A percentile compares a stretch with the other conserved stretches of the same genome.
These are phyloP conservation scores for Psilopsiagon aurifrons DNA, from an alignment of 2,113 vertebrate species.

Conservation along the genomic window DNA sequence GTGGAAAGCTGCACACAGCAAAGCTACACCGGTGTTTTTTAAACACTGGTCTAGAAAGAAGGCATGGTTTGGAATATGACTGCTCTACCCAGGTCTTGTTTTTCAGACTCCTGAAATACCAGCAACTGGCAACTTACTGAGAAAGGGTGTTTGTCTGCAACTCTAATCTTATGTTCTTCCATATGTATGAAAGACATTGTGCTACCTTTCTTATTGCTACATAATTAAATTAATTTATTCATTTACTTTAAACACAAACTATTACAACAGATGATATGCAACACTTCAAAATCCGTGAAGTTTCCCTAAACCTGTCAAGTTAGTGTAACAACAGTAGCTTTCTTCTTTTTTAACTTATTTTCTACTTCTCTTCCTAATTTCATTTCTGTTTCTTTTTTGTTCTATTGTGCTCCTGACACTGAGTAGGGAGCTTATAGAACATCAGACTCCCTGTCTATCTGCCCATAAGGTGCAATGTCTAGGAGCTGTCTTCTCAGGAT, in stretches of 20 bases:
- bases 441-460: background rate
- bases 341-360: background rate
- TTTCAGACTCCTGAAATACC: background rate
- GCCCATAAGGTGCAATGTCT: accelerated
- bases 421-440: too few species aligned
- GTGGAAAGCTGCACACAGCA: background rate
- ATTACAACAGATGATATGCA: background rate
- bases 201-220: background rate
- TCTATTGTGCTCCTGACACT: background rate
- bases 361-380: accelerated
- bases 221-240: background rate
- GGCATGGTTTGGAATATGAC: background rate
- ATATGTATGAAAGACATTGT: accelerated
- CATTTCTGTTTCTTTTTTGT: too few species aligned
- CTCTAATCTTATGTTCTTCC: background rate
- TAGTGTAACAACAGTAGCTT: background rate
- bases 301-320: background rate
- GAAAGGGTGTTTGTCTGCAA: background rate
- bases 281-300: background rate
- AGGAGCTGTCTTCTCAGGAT: background rate
- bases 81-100: accelerated
- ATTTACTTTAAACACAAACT: background rate
- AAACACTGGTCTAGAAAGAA: background rate
- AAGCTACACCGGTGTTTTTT: background rate
- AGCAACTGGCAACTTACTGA: accelerated